Percentiles rank a stretch among this genome's conserved stretches.
phyloP scores from a whole-genome alignment of 2,113 vertebrate species.

The Solea solea region DNA sequence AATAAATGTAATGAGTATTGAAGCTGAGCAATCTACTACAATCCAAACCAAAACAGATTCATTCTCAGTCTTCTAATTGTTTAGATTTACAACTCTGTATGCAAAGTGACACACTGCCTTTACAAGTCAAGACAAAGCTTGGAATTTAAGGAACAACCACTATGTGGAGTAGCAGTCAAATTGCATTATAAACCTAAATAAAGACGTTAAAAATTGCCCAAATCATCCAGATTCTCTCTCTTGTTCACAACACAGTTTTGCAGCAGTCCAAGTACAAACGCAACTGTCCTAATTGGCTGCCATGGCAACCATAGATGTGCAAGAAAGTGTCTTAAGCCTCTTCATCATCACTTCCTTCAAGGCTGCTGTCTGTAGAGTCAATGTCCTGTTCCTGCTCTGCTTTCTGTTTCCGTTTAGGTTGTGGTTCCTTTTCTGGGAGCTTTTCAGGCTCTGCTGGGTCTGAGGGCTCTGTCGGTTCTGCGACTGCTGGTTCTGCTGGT shows the following conservation, averaged over 20 bases:
- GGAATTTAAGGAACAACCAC: background rate
- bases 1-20: background rate
- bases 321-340: constrained; percentile 65
- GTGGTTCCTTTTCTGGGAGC: constrained; percentile 20
- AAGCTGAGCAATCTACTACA: background rate
- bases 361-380: constrained; percentile 91
- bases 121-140: background rate
- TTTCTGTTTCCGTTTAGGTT: constrained; percentile 30
- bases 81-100: background rate
- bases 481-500: constrained; percentile 32
- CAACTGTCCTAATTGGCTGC: constrained; percentile 16
- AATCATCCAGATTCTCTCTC: constrained; percentile 4
- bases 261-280: constrained; percentile 23
- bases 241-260: background rate
- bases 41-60: background rate
- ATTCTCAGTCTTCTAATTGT: background rate
- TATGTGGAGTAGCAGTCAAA: background rate
- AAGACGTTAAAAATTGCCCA: constrained; percentile 26
- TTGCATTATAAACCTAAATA: constrained; percentile 26
- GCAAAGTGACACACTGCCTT: background rate
- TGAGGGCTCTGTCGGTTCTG: constrained; percentile 52
- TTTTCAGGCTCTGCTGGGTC: constrained; percentile 30
- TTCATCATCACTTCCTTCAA: constrained; percentile 89
- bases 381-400: constrained; percentile 74
- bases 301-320: background rate